Evolutionary conservation across 2,113 vertebrate genomes (phyloP).

Genomic region (Machaerirhynchus nigripectus): DNA sequence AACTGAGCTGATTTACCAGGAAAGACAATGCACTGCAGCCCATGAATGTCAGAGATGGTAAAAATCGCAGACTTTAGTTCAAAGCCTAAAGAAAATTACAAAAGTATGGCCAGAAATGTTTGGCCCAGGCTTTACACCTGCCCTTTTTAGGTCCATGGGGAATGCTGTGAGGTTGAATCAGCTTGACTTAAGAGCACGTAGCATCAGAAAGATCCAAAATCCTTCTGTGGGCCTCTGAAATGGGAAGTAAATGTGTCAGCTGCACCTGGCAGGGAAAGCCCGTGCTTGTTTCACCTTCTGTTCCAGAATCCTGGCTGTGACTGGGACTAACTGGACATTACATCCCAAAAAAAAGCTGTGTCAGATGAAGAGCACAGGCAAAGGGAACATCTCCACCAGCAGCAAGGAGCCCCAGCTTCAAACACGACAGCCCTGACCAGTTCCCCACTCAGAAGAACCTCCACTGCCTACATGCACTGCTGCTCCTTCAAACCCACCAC

Average conservation of each 20-base stretch:
- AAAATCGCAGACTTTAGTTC: not conserved
- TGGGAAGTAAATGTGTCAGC: not conserved
- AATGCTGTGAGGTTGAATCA: not conserved
- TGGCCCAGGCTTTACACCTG: not conserved
- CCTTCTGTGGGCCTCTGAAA: not conserved
- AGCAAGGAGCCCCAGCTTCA: not conserved
- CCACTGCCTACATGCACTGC: not conserved
- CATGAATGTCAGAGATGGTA: accelerated
- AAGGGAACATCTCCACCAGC: not conserved
- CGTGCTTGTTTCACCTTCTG: not conserved
- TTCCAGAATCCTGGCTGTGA: not conserved
- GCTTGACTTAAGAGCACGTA: not conserved
- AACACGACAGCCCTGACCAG: accelerated
- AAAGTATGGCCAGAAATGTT: not conserved
- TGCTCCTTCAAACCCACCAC: not conserved
- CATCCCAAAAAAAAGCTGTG: not conserved
- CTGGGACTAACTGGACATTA: not conserved
- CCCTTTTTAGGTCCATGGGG: not conserved
- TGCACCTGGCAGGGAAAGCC: not conserved
- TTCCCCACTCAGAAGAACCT: not conserved
- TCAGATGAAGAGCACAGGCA: not conserved
- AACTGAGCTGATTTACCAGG: not conserved
- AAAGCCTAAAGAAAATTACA: not conserved
- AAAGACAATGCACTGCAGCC: not conserved
- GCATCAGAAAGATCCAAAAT: not conserved